Conservation (phyloP, 2,888 invertebrate species). For the Dynastes grantii region DNA sequence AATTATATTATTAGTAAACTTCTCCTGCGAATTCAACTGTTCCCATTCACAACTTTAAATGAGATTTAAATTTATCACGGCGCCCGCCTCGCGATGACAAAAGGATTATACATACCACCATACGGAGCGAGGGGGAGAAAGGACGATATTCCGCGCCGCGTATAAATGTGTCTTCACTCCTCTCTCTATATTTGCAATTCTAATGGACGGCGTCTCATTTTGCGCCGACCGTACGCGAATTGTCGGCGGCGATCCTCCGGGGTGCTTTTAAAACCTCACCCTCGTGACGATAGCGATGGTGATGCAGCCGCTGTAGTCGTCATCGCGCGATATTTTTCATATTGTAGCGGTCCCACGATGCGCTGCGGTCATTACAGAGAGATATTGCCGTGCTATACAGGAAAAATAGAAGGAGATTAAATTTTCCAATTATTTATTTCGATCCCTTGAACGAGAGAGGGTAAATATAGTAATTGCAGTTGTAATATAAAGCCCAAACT, state of each 20-base stretch:
- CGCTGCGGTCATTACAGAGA: conserved; percentile 1
- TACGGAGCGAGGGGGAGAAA: neutral
- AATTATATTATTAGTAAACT: conserved; percentile 57
- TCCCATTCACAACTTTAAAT: conserved; percentile 59
- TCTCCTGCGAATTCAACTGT: conserved; percentile 55
- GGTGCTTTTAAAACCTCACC: conserved; percentile 62
- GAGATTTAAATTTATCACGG: conserved; percentile 60
- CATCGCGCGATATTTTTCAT: conserved; percentile 60
- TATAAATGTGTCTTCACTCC: conserved; percentile 60
- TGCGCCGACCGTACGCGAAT: conserved; percentile 62
- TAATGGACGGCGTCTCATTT: conserved; percentile 61
- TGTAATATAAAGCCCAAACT: too few relatives aligned
- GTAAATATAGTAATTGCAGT: too few relatives aligned
- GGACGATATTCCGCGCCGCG: conserved; percentile 50
- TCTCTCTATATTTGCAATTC: conserved; percentile 62
- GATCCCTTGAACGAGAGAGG: too few relatives aligned
- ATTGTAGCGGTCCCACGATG: conserved; percentile 48
- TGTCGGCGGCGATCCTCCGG: conserved; percentile 56
- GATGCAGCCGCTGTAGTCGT: conserved; percentile 53
- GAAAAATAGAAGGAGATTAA: neutral
- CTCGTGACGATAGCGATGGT: too few relatives aligned
- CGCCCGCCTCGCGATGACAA: conserved; percentile 54
- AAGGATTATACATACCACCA: conserved; percentile 56
- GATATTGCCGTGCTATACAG: neutral
- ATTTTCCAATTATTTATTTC: neutral